These are phyloP conservation scores for Dichetophora obliterata DNA, from an alignment of 2,888 invertebrate genomes.

Conservation along the genomic window DNA sequence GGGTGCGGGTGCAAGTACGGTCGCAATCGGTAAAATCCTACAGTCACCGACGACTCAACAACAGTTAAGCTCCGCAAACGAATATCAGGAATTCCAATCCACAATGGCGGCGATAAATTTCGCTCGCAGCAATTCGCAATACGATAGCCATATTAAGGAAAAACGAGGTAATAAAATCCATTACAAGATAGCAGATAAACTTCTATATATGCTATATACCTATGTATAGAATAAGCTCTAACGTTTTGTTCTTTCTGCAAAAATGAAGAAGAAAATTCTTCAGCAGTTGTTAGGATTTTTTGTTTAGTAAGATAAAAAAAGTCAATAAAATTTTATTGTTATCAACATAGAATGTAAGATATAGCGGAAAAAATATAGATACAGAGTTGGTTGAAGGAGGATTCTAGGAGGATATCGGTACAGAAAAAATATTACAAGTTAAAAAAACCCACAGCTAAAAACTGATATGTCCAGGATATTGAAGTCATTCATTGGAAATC, in stretches of 20 bases:
- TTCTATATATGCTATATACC: no score
- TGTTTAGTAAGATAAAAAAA: background rate
- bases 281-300: background rate
- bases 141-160: slow-evolving; percentile 87
- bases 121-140: slow-evolving; percentile 84
- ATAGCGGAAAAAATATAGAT: background rate
- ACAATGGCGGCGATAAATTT: slow-evolving; percentile 79
- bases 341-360: background rate
- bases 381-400: background rate
- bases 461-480: no score
- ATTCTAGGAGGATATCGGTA: background rate
- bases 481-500: no score
- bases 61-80: slow-evolving; percentile 57
- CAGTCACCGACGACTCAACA: slow-evolving; percentile 58
- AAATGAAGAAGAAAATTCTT: no score
- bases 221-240: no score
- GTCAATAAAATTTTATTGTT: background rate
- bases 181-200: background rate
- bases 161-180: slow-evolving; percentile 79
- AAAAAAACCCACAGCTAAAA: no score
- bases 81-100: slow-evolving; percentile 73
- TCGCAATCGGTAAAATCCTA: slow-evolving; percentile 64
- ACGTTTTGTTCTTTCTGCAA: no score
- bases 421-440: background rate
- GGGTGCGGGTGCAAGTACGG: slow-evolving; percentile 35